Base-by-base conservation (phyloP, 2,113 vertebrate genomes). In the Paramisgurnus dabryanus region DNA sequence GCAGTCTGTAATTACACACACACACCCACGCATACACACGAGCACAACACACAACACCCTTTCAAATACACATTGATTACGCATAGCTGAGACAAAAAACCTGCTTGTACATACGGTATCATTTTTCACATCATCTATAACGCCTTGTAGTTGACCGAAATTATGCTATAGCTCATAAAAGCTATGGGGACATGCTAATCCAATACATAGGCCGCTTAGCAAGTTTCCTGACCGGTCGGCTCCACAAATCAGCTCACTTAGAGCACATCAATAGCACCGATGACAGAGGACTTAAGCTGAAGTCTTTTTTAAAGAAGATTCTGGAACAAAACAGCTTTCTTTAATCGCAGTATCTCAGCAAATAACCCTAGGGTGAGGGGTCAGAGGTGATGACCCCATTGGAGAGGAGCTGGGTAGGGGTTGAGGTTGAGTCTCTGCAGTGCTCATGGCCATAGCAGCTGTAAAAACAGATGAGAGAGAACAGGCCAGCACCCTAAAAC, bases 391-490 rank as follows among this genome's bases (percentile, higher is more conserved):
- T 82, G 89, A 92, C 91, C 93, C 81, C 76, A 69, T 82, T 83
- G 87, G 90, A 89, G 82, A 85, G 82, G 80, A 22, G 63, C 82
- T 81, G 83, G 90, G 76, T 75, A n/a, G 64, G 55, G 64, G 71
- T 74, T 80, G 63, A 27, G 70, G 78, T 63, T 80, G 86, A 83
- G 88, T 82, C 84, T 83, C 86, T 65, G 83, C 82, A 81, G 89
- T 86, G 90, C 90, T 87, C 34, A 80, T 85, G 88, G 90, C 89
- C 85, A 84, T 85, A 85, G 86, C 93, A 93, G 93, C 92, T 94
- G 93, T 91, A 92, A 88, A 91, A 93, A 93, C 89, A 93, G 87
- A 83, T 76, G 69, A 82, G 84, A 92, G 3, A 91, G 89, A 91
- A 93, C 90, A 88, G 87, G 90, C 91, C 88, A 89, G 82, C 15